phyloP scores from a whole-genome alignment of 2,888 invertebrate species.

The Nesidiocoris tenuis region DNA sequence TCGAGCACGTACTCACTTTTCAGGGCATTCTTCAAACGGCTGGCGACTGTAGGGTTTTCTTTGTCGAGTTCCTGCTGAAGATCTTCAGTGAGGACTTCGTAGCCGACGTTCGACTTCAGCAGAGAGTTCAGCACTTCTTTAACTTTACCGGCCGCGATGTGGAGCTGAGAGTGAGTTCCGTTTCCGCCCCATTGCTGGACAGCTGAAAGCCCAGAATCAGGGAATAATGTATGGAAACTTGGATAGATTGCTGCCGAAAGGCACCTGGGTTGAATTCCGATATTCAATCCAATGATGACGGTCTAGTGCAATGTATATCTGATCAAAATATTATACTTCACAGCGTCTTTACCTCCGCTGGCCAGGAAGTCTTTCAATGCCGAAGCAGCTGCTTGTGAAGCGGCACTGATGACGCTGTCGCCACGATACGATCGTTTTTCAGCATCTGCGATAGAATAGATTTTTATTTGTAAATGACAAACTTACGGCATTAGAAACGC shows the following conservation, averaged over 20 bases:
- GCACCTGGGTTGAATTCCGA: neutral
- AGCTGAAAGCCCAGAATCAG: slow-evolving; percentile 58
- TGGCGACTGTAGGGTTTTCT: neutral
- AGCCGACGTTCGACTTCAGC: neutral
- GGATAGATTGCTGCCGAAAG: neutral
- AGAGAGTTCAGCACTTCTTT: slow-evolving; percentile 50
- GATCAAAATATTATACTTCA: too few relatives aligned
- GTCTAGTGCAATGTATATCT: too few relatives aligned
- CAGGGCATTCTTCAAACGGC: neutral
- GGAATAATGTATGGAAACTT: too few relatives aligned
- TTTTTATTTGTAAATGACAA: too few relatives aligned
- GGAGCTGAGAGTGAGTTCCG: slow-evolving; percentile 64
- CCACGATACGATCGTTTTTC: neutral
- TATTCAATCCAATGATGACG: too few relatives aligned
- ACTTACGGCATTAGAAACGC: too few relatives aligned
- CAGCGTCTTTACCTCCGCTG: slow-evolving; percentile 12
- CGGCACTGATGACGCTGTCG: slow-evolving; percentile 14
- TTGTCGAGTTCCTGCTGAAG: slow-evolving; percentile 15
- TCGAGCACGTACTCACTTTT: neutral
- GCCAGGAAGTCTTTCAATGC: slow-evolving; percentile 5
- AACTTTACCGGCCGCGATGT: slow-evolving; percentile 67
- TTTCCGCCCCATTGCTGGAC: slow-evolving; percentile 66
- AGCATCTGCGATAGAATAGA: neutral
- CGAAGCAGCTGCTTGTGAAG: neutral
- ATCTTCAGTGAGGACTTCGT: slow-evolving; percentile 5